phyloP scores from a whole-genome alignment of 2,113 vertebrate genomes.

The Microtus richardsoni region DNA sequence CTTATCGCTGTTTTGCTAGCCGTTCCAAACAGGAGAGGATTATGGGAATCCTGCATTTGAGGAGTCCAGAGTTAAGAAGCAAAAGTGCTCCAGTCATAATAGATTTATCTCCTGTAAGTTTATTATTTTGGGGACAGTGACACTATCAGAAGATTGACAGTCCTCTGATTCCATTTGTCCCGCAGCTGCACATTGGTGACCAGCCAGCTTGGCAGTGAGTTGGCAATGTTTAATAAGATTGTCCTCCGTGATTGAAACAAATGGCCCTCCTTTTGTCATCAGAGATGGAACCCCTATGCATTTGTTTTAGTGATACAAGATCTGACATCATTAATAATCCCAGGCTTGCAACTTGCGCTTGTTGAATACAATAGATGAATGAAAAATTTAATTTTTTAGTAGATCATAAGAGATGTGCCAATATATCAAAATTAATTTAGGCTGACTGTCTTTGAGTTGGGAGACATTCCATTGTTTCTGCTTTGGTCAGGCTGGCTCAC shows the following conservation, averaged over 20 bases:
- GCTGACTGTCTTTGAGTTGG: constrained; percentile 30
- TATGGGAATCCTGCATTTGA: constrained; percentile 59
- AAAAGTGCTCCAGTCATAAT: constrained; percentile 70
- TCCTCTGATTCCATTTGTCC: constrained; percentile 76
- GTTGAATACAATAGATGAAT: constrained; percentile 79
- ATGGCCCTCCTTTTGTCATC: constrained; percentile 76
- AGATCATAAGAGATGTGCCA: constrained; percentile 75
- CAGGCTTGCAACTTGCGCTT: constrained; percentile 54
- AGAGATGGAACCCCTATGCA: constrained; percentile 72
- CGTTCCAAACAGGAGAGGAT: constrained; percentile 29
- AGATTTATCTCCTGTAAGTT: constrained; percentile 73
- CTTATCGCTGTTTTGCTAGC: not conserved
- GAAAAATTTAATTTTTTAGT: constrained; percentile 83
- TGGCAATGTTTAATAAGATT: constrained; percentile 79
- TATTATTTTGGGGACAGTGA: constrained; percentile 78
- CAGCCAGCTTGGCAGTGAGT: constrained; percentile 77
- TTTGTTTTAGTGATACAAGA: constrained; percentile 81
- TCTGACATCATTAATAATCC: constrained; percentile 81
- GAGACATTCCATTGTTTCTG: not conserved
- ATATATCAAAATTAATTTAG: constrained; percentile 79
- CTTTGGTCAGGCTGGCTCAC: not conserved
- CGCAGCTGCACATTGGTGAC: constrained; percentile 52
- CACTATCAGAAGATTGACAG: constrained; percentile 78
- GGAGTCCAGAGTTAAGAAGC: constrained; percentile 74
- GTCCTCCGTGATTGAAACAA: constrained; percentile 81